Evolutionary conservation across 2,797 vertebrate species (phyloP), one percentile per base, ranked within the genome.

Genomic region (Sebastes alutus): DNA sequence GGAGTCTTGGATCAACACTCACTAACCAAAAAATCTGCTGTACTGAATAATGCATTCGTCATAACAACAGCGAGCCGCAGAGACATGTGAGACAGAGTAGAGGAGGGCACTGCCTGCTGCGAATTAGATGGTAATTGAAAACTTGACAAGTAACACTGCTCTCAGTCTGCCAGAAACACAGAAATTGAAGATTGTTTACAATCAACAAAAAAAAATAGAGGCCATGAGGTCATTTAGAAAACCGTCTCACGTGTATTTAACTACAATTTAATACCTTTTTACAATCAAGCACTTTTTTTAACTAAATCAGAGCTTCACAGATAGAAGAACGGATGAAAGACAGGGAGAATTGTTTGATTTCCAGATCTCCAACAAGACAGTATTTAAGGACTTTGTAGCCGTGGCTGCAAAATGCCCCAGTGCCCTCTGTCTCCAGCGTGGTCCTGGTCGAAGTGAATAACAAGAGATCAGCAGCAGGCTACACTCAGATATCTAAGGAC

Each of bases 1-100:
- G 77, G 82, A 94, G 88, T 89, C 87, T 88, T 87, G 80, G 83
- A 93, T 93, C 89, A 90, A 91, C 88, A 88, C 82, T 85, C 81
- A 80, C 75, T 65, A 90, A 89, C 75, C 78, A 78, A 88, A 82
- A 81, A 82, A 81, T 74, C 77, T 60, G 73, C 86, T 89, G 79
- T 72, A 72, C 83, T 95, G 93, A 94, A 95, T 94, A 93, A 94
- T 93, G 83, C 84, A 94, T 91, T 77, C 56, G 56, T 86, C 82
- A 78, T 80, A 86, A 90, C 86, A 88, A 84, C 72, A 63, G 67
- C 66, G 83, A 60, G 29, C 84, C 25, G 33, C 73, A 55, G 71
- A 80, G 67, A 68, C 79, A 74, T 74, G 75, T 16, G 83, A 78
- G 67, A 67, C n/a, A 1, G 83, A 25, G 69, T 6, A 67, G 42